phyloP scores from a whole-genome alignment of 2,797 vertebrate species.

The Myotis myotis region DNA sequence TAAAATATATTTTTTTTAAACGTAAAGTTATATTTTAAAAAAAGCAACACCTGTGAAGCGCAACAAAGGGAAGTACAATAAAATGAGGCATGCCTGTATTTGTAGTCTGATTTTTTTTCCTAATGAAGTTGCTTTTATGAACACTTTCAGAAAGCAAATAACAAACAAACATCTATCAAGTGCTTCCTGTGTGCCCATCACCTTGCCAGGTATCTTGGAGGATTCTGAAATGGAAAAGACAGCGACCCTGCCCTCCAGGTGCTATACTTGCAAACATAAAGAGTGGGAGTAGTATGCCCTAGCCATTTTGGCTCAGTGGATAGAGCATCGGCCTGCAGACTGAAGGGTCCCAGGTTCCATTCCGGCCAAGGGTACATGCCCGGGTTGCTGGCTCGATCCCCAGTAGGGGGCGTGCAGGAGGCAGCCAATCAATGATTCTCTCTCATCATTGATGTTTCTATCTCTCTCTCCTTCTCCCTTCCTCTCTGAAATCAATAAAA shows the following conservation, averaged over 20 bases:
- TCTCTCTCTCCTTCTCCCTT: no score
- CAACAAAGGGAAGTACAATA: background rate
- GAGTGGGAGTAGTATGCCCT: background rate
- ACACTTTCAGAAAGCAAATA: background rate
- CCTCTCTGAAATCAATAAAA: no score
- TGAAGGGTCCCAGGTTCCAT: no score
- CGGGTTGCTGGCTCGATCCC: no score
- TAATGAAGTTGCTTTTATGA: background rate
- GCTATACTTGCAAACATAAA: background rate
- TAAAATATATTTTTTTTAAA: no score
- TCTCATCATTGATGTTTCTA: no score
- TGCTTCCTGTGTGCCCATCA: background rate
- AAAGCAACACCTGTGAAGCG: background rate
- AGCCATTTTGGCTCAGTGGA: no score
- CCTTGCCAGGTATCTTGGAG: background rate
- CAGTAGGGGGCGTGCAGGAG: no score
- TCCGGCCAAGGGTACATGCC: no score
- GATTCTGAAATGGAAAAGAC: slow-evolving; percentile 2
- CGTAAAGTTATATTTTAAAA: background rate
- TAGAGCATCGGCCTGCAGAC: no score
- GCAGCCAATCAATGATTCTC: no score
- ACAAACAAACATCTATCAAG: background rate
- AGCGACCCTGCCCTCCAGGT: background rate
- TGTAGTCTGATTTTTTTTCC: background rate
- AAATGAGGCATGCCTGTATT: background rate